Percentiles rank a stretch among this genome's conserved stretches.
These are phyloP conservation scores for Tethya wilhelma DNA, from an alignment of 37 sponge, comb jelly and placozoan species.

Conservation along the genomic window DNA sequence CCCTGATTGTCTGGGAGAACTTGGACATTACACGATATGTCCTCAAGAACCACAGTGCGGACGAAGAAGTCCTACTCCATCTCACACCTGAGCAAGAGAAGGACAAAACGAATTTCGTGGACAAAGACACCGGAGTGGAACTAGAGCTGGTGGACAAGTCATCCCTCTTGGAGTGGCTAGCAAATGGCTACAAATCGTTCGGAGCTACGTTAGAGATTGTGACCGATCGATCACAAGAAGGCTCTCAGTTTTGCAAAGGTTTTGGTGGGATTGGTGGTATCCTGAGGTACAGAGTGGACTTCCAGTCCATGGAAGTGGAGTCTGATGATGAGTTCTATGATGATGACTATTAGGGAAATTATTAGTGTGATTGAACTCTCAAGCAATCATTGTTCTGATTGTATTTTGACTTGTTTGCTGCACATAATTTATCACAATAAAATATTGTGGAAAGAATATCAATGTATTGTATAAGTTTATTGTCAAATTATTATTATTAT, in stretches of 20 bases:
- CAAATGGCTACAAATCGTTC: constrained; percentile 96
- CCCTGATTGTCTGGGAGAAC: constrained; percentile 99
- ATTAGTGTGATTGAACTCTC: background rate
- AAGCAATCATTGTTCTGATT: background rate
- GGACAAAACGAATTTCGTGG: constrained; percentile 91
- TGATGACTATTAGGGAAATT: constrained; percentile 77
- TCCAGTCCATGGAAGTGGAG: constrained; percentile 92
- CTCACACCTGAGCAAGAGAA: constrained; percentile 95
- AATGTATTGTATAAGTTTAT: too few species aligned
- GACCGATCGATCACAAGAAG: constrained; percentile 98
- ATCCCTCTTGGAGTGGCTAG: constrained; percentile 95
- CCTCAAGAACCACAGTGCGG: constrained; percentile 88
- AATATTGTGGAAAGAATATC: too few species aligned
- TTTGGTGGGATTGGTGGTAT: constrained; percentile 99
- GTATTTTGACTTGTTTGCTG: background rate
- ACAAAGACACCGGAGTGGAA: constrained; percentile 94
- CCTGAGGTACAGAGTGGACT: constrained; percentile 95
- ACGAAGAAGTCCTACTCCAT: constrained; percentile 82
- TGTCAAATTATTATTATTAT: too few species aligned
- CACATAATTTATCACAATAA: too few species aligned
- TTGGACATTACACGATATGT: constrained; percentile 84
- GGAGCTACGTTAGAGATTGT: constrained; percentile 98
- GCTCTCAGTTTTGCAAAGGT: constrained; percentile 99
- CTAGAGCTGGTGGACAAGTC: constrained; percentile 90
- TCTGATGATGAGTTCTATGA: constrained; percentile 86